Evolutionary conservation across 2,797 vertebrate genomes (phyloP), one percentile per base, ranked within the genome.

Genomic region (Brachyalestes nurse): DNA sequence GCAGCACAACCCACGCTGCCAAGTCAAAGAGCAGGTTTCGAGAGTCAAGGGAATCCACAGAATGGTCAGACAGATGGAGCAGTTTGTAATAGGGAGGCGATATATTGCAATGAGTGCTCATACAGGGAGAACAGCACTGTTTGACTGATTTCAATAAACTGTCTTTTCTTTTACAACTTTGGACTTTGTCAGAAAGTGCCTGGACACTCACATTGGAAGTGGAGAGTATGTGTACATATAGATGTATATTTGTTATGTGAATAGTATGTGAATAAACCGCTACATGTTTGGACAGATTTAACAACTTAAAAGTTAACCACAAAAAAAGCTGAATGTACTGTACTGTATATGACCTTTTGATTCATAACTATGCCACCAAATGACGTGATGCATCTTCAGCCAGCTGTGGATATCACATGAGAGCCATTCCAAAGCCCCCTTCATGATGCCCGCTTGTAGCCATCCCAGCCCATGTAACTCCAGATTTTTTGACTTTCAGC

Each of bases 211-310:
- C 84, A 84, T 88, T 23, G 80, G 83, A 53, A 87, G 79, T 87
- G 75, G 82, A 91, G 85, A 87, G 86, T 90, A 79, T 71, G 80
- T 94, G 93, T 94, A 94, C 85, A 94, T 94, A 94, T 89, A 90
- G 89, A 90, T 95, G 92, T 95, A 95, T 93, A 93, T 93, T 93
- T 88, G 90, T 92, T 88, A 85, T 94, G 92, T 94, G 92, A 94
- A 94, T 94, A 95, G 84, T 91, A 86, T 94, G 92, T 94, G 92
- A 93, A 94, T 93, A 94, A 90, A 92, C 89, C 86, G 80, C 88
- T 91, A 88, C 90, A 88, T 93, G 92, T 92, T 93, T 89, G 89
- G 91, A 82, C 90, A 92, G 88, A 92, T 89, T 92, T 82, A 80
- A 85, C 64, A 28, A 65, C 73, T 85, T 81, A 75, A 66, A 88